Base-by-base conservation (phyloP, 2,888 invertebrate genomes). In the Agapostemon virescens region DNA sequence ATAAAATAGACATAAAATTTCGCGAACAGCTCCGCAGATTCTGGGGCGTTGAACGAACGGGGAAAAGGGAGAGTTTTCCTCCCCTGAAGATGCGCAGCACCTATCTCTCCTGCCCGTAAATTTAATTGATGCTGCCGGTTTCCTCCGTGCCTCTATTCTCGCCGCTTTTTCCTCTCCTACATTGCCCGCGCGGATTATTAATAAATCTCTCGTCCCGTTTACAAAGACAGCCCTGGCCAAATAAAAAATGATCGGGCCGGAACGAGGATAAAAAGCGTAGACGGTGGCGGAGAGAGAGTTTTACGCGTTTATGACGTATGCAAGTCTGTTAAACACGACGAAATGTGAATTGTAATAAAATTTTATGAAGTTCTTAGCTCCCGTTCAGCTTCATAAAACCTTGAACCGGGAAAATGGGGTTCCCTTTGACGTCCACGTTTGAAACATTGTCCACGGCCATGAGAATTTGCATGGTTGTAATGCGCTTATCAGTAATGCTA, bases 161-260 rank as follows among this genome's bases (percentile, higher is more conserved):
- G n/a, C 55, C 33, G 17, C n/a, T 30, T 38, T 40, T 70, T 72
- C n/a, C 64, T 66, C 30, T 55, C 6, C 33, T 17, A 66, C 66
- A 72, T 69, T 70, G 49, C 73, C n/a, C 71, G 26, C 5, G n/a
- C 42, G 61, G 78, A 79, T 79, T 83, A 81, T 83, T 83, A 81
- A 81, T 82, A 82, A 83, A 77, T 77, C 72, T 77, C 66, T 49
- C 55, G 77, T 55, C 71, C 71, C 77, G 63, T 74, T 83, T 83
- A 74, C 55, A 67, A 81, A 49, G 74, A 74, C 71, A 58, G 38
- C 5, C 15, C n/a, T n/a, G n/a, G 55, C 67, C 42, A 76, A 79
- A 80, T 69, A 80, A 73, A 73, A 76, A 52, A 55, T 58, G 20
- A 52, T 23, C 63, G 68, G 45, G 30, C 30, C 9, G 20, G 13